A percentile compares a stretch with the other conserved stretches of the same genome.
Evolutionary conservation across 1,140 invertebrate genomes (phyloP).

Genomic region (Kradibia gibbosae): DNA sequence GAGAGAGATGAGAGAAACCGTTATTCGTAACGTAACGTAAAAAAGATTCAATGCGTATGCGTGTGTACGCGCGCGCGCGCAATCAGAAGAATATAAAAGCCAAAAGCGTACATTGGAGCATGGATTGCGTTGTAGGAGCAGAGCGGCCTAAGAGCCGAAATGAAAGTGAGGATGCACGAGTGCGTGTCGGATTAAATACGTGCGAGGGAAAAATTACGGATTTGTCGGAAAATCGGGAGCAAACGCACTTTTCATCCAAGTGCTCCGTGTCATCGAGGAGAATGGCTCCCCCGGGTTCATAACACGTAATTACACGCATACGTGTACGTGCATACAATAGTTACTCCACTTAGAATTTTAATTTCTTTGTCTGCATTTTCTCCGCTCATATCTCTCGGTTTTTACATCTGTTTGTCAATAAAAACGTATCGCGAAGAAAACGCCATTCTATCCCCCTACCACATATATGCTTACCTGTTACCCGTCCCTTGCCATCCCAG

Average conservation of each 20-base stretch:
- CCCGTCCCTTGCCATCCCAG: neutral
- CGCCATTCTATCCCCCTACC: neutral
- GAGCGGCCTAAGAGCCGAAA: slow-evolving; percentile 18
- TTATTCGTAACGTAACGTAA: too few relatives aligned
- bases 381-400: neutral
- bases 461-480: neutral
- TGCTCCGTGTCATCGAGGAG: neutral
- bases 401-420: slow-evolving; percentile 11
- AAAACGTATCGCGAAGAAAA: neutral
- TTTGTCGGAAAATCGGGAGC: slow-evolving; percentile 67
- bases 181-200: slow-evolving; percentile 61
- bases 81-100: neutral
- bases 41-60: neutral
- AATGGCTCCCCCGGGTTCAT: neutral
- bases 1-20: too few relatives aligned
- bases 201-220: slow-evolving; percentile 56
- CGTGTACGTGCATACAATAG: slow-evolving; percentile 29
- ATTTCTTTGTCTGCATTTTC: slow-evolving; percentile 39
- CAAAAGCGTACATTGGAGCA: neutral
- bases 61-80: neutral
- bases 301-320: slow-evolving; percentile 53
- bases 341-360: slow-evolving; percentile 31
- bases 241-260: slow-evolving; percentile 48
- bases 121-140: neutral
- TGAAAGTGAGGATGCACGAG: slow-evolving; percentile 47